Evolutionary conservation across 2,888 invertebrate genomes (phyloP).

Genomic region (Agrenia bidenticulata): DNA sequence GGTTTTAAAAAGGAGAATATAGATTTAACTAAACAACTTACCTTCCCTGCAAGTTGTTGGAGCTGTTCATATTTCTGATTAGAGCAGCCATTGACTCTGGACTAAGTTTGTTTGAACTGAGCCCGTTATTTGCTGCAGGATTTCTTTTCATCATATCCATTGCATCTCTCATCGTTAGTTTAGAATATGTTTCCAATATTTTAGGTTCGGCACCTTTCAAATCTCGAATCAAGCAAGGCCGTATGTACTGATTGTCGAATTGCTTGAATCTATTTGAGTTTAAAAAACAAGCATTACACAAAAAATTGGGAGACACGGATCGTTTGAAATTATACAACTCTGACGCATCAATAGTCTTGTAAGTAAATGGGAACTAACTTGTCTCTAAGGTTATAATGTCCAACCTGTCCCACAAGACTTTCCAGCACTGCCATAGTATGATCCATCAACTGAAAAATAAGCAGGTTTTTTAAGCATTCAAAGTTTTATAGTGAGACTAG

Average conservation of each 20-base stretch:
- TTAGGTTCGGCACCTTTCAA: slow-evolving; percentile 80
- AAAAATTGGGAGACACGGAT: no score
- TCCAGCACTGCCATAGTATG: slow-evolving; percentile 97
- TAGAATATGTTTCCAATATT: slow-evolving; percentile 90
- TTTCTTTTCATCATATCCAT: slow-evolving; percentile 59
- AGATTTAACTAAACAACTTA: slow-evolving; percentile 15
- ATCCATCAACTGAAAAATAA: slow-evolving; percentile 71
- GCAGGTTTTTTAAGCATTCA: neutral
- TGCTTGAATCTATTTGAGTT: slow-evolving; percentile 72
- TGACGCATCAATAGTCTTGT: no score
- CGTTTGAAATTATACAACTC: no score
- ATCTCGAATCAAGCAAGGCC: slow-evolving; percentile 82
- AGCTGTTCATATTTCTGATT: slow-evolving; percentile 74
- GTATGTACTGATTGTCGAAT: slow-evolving; percentile 89
- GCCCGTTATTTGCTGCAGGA: slow-evolving; percentile 29
- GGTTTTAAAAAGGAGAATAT: neutral
- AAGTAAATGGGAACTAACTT: slow-evolving; percentile 64
- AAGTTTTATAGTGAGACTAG: neutral
- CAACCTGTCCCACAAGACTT: slow-evolving; percentile 91
- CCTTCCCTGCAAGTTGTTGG: slow-evolving; percentile 42
- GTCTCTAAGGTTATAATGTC: slow-evolving; percentile 88
- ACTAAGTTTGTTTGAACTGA: slow-evolving; percentile 40
- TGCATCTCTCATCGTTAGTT: slow-evolving; percentile 89
- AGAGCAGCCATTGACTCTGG: slow-evolving; percentile 87
- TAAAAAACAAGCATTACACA: no score